These are phyloP conservation scores for Heliconius sara DNA, from an alignment of 2,888 invertebrate genomes.

Conservation along the genomic window DNA sequence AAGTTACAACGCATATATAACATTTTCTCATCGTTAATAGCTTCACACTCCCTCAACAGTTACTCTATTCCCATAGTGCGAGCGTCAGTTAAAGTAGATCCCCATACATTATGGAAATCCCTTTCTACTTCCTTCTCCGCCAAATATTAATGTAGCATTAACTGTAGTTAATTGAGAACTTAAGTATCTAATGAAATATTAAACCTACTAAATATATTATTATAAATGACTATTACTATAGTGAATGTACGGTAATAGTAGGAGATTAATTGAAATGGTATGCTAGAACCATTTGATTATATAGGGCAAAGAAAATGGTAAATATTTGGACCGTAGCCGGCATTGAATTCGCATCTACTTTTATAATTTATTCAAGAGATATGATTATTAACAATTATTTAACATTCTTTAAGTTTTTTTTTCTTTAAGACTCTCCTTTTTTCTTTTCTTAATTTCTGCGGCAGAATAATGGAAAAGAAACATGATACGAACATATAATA, in stretches of 20 bases:
- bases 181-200: conserved; percentile 35
- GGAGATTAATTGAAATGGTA: neutral
- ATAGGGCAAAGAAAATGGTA: neutral
- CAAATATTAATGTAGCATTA: conserved; percentile 35
- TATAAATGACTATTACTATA: neutral
- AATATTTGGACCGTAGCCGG: neutral
- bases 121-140: conserved; percentile 25
- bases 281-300: neutral
- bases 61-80: conserved; percentile 26
- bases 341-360: neutral
- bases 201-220: conserved; percentile 25
- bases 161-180: conserved; percentile 33
- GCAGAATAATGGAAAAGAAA: too few relatives aligned
- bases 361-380: too few relatives aligned
- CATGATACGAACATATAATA: too few relatives aligned
- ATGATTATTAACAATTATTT: too few relatives aligned
- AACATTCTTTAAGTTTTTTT: too few relatives aligned
- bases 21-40: conserved; percentile 15
- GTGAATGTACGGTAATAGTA: neutral
- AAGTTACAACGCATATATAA: neutral
- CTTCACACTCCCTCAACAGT: conserved; percentile 17
- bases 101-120: conserved; percentile 30
- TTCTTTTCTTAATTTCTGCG: too few relatives aligned
- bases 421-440: too few relatives aligned
- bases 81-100: conserved; percentile 16